Percentiles rank a stretch among this genome's conserved stretches.
Conservation (phyloP, 2,113 vertebrate species). For the Paradisaea rubra region DNA sequence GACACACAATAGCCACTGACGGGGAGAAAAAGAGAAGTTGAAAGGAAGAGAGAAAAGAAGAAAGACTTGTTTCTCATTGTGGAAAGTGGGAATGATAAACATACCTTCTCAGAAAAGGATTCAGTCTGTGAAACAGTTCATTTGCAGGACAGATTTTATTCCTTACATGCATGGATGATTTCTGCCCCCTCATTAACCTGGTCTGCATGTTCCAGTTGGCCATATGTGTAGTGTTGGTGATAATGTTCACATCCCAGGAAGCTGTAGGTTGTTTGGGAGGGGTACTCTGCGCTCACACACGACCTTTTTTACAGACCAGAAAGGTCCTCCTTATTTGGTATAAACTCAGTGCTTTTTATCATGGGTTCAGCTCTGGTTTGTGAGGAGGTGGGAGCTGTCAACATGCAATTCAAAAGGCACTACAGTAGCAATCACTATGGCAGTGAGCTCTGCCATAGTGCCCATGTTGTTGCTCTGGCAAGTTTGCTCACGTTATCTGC, state of each 20-base stretch:
- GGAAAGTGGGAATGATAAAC: background rate
- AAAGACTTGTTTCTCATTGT: background rate
- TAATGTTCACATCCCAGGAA: background rate
- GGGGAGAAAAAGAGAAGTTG: background rate
- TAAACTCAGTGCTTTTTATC: background rate
- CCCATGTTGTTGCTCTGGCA: background rate
- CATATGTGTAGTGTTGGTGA: background rate
- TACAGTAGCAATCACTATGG: background rate
- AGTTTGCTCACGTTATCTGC: background rate
- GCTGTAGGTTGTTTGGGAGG: background rate
- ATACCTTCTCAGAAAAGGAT: background rate
- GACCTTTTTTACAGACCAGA: background rate
- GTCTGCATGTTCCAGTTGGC: background rate
- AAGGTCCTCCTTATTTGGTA: background rate
- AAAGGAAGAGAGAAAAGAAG: background rate
- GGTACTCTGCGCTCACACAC: background rate
- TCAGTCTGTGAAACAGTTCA: background rate
- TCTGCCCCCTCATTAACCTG: background rate
- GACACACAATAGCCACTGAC: background rate
- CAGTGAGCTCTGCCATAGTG: accelerated
- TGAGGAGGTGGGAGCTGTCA: background rate
- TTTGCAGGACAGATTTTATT: constrained; percentile 1
- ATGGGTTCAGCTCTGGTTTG: background rate
- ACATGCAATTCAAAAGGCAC: background rate
- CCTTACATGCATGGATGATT: background rate